phyloP scores from a whole-genome alignment of 2,113 vertebrate genomes.

The Verasper variegatus region DNA sequence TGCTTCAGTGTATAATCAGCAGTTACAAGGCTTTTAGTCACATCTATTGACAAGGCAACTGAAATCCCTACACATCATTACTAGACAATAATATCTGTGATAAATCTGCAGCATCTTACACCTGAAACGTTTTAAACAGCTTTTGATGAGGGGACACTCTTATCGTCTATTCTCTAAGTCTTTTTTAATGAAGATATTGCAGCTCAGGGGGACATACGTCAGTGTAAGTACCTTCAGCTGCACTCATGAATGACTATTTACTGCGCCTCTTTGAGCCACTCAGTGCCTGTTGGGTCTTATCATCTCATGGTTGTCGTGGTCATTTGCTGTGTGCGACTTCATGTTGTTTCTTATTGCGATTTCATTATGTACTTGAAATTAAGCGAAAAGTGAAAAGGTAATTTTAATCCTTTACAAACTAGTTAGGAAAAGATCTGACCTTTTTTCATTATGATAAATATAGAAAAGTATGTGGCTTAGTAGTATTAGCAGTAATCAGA shows the following conservation, averaged over 20 bases:
- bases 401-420: neutral
- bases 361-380: neutral
- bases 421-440: neutral
- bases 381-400: too few species aligned
- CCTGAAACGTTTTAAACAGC: conserved; percentile 4
- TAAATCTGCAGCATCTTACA: neutral
- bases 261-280: conserved; percentile 20
- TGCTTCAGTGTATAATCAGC: conserved; percentile 58
- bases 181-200: conserved; percentile 34
- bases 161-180: neutral
- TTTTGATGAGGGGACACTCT: neutral
- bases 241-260: conserved; percentile 37
- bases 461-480: neutral
- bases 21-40: conserved; percentile 39
- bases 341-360: neutral
- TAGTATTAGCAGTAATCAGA: neutral
- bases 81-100: conserved; percentile 18
- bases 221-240: conserved; percentile 11
- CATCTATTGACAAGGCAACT: conserved; percentile 32
- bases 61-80: conserved; percentile 13
- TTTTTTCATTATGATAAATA: neutral
- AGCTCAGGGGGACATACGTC: conserved; percentile 40
- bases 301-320: conserved; percentile 31
- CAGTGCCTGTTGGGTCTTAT: conserved; percentile 10
- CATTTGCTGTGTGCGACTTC: conserved; percentile 6